Conservation (phyloP, 2,797 vertebrate genomes). For the Chiroxiphia lanceolata region DNA sequence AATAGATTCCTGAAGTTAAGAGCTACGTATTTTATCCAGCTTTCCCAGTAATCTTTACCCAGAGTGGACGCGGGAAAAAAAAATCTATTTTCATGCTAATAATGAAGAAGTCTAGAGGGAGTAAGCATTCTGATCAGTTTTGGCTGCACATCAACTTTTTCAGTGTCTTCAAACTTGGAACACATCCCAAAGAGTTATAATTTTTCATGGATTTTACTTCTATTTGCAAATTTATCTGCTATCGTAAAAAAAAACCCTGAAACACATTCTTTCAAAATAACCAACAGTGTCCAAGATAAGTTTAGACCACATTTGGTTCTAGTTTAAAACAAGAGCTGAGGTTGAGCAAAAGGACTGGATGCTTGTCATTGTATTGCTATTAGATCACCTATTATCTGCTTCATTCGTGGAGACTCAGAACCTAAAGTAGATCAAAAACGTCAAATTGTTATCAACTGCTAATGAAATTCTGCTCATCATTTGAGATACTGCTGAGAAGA, state of each 20-base stretch:
- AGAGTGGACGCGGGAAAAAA: not conserved
- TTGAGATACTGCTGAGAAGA: not conserved
- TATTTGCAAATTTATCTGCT: not conserved
- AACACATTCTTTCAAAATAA: not conserved
- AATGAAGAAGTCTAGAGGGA: not conserved
- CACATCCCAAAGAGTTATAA: not conserved
- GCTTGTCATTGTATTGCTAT: not conserved
- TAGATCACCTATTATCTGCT: not conserved
- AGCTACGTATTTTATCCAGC: not conserved
- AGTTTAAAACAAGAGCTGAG: not conserved
- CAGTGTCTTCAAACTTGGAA: not conserved
- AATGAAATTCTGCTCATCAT: not conserved
- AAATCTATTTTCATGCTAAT: not conserved
- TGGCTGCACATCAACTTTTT: not conserved
- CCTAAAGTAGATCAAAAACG: not conserved
- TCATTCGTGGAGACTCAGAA: not conserved
- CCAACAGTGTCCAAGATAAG: not conserved
- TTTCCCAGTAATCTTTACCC: not conserved
- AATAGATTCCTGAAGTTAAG: not conserved
- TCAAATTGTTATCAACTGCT: not conserved
- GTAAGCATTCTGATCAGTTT: not conserved
- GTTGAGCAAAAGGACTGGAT: not conserved
- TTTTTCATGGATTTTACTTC: not conserved
- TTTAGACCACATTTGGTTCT: not conserved
- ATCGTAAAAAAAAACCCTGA: not conserved